These are phyloP conservation scores for Trissolcus japonicus DNA, from an alignment of 2,888 invertebrate species.

Conservation along the genomic window DNA sequence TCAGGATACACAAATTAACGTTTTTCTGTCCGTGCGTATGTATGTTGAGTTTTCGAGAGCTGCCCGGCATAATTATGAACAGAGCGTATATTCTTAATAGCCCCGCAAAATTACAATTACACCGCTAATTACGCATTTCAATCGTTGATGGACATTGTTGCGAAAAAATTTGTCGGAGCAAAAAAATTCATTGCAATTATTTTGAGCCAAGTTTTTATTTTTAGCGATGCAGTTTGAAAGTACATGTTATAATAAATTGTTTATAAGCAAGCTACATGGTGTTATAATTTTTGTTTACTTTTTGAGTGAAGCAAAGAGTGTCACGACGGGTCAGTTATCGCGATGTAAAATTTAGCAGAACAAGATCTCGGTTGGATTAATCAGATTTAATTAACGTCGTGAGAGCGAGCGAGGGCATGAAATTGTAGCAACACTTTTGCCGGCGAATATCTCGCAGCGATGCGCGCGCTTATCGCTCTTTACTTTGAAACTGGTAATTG, in stretches of 20 bases:
- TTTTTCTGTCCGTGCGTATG: background rate
- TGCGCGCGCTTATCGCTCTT: conserved; percentile 37
- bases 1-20: conserved; percentile 36
- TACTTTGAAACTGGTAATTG: conserved; percentile 34
- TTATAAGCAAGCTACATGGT: no score
- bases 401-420: conserved; percentile 8
- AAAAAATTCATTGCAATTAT: no score
- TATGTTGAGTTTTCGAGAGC: conserved; percentile 32
- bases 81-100: conserved; percentile 43
- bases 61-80: conserved; percentile 42
- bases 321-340: background rate
- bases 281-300: background rate
- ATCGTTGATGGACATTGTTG: no score
- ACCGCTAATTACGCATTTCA: no score
- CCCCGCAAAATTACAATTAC: conserved; percentile 40
- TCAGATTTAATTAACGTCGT: conserved; percentile 32
- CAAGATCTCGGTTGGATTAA: conserved; percentile 10
- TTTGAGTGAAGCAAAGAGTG: background rate
- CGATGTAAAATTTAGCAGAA: conserved; percentile 1
- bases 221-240: no score
- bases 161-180: no score
- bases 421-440: conserved; percentile 29
- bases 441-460: conserved; percentile 26
- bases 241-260: no score
- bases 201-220: no score